Base-by-base conservation (phyloP, 92 coral and sea anemone species). In the Umimayanthus chanpuru region DNA sequence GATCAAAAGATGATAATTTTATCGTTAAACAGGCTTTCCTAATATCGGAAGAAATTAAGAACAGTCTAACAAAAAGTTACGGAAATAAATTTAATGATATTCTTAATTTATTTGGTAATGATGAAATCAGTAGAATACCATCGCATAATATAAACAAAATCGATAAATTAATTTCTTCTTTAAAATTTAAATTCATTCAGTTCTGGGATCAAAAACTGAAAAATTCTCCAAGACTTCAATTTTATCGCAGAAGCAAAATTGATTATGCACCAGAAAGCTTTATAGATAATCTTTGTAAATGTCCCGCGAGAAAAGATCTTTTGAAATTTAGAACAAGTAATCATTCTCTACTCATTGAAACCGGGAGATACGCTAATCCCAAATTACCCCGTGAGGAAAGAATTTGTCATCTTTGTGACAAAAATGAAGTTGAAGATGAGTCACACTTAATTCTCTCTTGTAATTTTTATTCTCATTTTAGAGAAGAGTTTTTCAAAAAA, bases 281-380 rank as follows among this genome's bases (percentile, higher is more conserved):
- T 75, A 75, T 75, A 4, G 79, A 75, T 38, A 16, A 40, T 38
- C 79, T 75, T 21, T 75, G 79, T 75, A 75, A 75, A 75, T 36
- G 79, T 39, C 79, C 79, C 50, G 20, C 50, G 11, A 75, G 53
- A 75, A 75, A 75, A 38, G 79, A 38, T 75, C 79, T 75, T 75
- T 75, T 75, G n/a, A 75, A 75, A 40, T 75, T 75, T 2, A 75
- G 79, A 75, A 40, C 79, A 12, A 75, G 79, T 75, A 38, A 75
- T 39, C 79, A 75, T 75, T 38, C 79, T 21, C 79, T 39, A 2
- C 30, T 75, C 79, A 39, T 75, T 75, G 79, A 75, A 75, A 75
- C 79, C 15, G 53, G 53, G 79, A 75, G 79, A 40, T 38, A 75
- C 30, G 29, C 79, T 75, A 75, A 75, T 36, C 50, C 50, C 40